These are phyloP conservation scores for Mimumesa dahlbomi DNA, from an alignment of 2,888 invertebrate genomes.

Conservation along the genomic window DNA sequence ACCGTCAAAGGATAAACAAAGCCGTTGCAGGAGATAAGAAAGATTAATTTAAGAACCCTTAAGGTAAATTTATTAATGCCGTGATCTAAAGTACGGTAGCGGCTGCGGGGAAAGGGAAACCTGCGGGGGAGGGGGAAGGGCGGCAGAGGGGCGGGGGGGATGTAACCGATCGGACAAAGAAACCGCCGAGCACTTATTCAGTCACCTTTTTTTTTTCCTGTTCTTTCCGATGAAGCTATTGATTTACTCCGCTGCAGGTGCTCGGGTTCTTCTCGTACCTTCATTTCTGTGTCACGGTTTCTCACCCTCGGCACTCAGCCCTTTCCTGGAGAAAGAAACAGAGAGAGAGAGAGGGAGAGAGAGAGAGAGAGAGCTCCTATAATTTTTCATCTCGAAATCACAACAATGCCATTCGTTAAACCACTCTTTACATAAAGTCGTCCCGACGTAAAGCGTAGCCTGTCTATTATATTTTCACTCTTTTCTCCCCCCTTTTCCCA, in stretches of 20 bases:
- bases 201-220: conserved; percentile 44
- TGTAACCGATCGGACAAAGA: conserved; percentile 28
- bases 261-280: conserved; percentile 26
- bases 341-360: neutral
- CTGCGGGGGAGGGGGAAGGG: too few species aligned
- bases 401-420: conserved; percentile 59
- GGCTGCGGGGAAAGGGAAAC: too few species aligned
- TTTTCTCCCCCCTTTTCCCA: neutral
- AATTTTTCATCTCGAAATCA: conserved; percentile 59
- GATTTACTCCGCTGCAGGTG: conserved; percentile 54
- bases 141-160: neutral
- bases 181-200: conserved; percentile 41
- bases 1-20: too few species aligned
- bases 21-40: conserved; percentile 4
- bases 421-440: conserved; percentile 49
- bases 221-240: conserved; percentile 46
- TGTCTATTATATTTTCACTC: conserved; percentile 32
- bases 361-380: conserved; percentile 11
- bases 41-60: conserved; percentile 22
- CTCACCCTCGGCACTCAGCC: conserved; percentile 10
- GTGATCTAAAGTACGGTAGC: conserved; percentile 7
- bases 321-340: neutral
- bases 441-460: conserved; percentile 6
- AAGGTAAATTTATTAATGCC: conserved; percentile 38
- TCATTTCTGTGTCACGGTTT: conserved; percentile 28